A percentile compares a stretch with the other conserved stretches of the same genome.
phyloP scores from a whole-genome alignment of 1,140 invertebrate species.

The Eriocheir sinensis region DNA sequence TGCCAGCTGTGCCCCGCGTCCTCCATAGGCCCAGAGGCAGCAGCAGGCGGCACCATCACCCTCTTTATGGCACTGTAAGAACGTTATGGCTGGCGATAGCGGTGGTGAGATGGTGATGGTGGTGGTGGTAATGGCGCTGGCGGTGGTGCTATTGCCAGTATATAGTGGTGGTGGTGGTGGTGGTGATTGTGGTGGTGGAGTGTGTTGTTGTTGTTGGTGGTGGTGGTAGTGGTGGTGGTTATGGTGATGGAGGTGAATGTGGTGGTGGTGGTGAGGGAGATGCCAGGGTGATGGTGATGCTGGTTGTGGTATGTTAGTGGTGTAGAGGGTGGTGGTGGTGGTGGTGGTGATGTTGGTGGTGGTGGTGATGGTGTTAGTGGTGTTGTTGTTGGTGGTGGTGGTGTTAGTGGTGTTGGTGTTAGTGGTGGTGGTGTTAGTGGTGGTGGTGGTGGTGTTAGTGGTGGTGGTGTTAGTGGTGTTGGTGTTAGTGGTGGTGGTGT shows the following conservation, averaged over 20 bases:
- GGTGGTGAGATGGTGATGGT: background rate
- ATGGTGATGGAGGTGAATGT: background rate
- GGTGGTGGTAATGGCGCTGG: background rate
- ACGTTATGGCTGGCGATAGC: background rate
- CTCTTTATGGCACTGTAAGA: background rate
- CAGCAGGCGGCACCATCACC: background rate
- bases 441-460: background rate
- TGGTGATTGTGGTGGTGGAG: background rate
- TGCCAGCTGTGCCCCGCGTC: background rate
- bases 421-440: background rate
- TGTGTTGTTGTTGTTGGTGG: no score
- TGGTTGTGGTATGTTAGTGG: background rate
- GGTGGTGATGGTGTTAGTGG: background rate
- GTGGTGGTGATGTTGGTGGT: background rate
- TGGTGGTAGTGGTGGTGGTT: background rate
- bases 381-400: background rate
- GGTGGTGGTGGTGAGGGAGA: background rate
- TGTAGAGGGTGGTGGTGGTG: background rate
- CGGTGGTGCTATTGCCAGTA: background rate
- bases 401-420: background rate
- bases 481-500: background rate
- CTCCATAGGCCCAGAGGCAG: background rate
- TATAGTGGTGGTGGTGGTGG: background rate
- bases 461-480: background rate
- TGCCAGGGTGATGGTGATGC: background rate